Evolutionary conservation across 2,113 vertebrate species (phyloP).

Genomic region (Lepisosteus oculatus): DNA sequence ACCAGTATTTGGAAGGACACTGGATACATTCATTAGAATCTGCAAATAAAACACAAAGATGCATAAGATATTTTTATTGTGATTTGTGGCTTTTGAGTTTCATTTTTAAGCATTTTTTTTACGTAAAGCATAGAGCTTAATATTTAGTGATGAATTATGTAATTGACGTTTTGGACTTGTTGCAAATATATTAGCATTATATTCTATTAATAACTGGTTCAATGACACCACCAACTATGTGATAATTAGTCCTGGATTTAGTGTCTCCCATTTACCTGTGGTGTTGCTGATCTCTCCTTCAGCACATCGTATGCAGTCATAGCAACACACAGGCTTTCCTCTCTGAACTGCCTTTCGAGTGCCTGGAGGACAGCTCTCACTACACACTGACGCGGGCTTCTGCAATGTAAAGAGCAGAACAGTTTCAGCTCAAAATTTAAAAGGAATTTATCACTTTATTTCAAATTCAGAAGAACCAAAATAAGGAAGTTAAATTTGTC

Average conservation of each 20-base stretch:
- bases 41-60: constrained; percentile 46
- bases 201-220: no score
- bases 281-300: constrained; percentile 46
- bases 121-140: no score
- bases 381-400: constrained; percentile 52
- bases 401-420: constrained; percentile 20
- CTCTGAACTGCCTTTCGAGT: constrained; percentile 48
- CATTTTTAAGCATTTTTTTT: no score
- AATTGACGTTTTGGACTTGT: no score
- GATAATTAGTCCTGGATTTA: not conserved
- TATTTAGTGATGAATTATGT: no score
- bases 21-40: constrained; percentile 63
- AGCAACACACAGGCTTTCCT: constrained; percentile 53
- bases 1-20: constrained; percentile 61
- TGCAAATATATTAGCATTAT: no score
- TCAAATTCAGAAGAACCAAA: no score
- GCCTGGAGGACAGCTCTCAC: constrained; percentile 48
- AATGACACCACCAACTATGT: no score
- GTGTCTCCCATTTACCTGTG: constrained; percentile 35
- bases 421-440: no score
- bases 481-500: no score
- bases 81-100: no score
- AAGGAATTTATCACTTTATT: no score
- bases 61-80: not conserved
- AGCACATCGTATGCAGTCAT: constrained; percentile 51